A percentile compares a stretch with the other conserved stretches of the same genome.
Conservation (phyloP, 2,797 vertebrate species). For the Cossypha caffra region DNA sequence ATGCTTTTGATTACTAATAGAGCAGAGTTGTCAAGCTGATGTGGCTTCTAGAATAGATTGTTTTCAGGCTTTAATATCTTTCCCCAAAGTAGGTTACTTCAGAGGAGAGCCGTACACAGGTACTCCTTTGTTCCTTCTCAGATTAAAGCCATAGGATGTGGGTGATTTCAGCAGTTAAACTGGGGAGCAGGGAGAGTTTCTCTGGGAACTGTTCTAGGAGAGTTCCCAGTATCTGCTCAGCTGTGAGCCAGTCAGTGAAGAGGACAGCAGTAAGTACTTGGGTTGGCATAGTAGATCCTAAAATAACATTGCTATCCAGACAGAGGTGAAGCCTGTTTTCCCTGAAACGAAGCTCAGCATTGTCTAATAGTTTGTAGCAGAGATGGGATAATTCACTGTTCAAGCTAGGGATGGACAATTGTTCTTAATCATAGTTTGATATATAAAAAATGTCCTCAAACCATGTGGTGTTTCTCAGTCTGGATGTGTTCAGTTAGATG, state of each 20-base stretch:
- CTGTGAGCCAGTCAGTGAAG: not conserved
- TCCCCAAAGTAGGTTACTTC: not conserved
- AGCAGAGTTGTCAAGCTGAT: not conserved
- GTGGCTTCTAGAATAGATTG: not conserved
- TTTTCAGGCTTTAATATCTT: not conserved
- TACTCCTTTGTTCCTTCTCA: not conserved
- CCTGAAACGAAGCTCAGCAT: not conserved
- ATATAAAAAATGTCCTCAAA: not conserved
- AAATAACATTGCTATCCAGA: not conserved
- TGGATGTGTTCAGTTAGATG: not conserved
- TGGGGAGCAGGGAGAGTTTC: not conserved
- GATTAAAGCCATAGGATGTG: not conserved
- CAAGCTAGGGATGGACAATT: not conserved
- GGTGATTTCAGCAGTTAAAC: accelerated
- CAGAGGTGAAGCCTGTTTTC: not conserved
- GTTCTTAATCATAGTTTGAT: not conserved
- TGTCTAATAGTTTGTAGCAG: not conserved
- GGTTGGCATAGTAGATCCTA: not conserved
- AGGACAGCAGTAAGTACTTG: not conserved
- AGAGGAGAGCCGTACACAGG: not conserved
- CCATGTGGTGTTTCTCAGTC: accelerated
- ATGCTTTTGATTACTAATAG: conserved; percentile 27
- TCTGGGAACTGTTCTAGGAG: not conserved
- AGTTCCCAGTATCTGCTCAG: not conserved
- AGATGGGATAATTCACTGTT: not conserved